These are phyloP conservation scores for Parelbella ahira DNA, from an alignment of 2,888 invertebrate species.

Conservation along the genomic window DNA sequence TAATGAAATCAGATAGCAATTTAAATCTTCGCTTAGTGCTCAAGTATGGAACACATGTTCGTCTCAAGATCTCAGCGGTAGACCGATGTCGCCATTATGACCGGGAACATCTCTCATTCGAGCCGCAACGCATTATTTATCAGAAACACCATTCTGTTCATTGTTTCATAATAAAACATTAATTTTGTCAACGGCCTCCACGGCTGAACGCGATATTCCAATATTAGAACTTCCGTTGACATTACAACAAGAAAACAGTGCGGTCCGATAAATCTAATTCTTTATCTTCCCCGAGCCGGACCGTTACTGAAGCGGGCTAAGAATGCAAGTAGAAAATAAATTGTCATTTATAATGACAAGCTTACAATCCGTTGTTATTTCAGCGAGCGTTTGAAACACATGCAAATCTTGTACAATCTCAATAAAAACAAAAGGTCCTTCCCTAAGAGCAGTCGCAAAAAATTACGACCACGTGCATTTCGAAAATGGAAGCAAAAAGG, in stretches of 20 bases:
- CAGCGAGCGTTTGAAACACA: slow-evolving; percentile 49
- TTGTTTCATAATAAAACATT: slow-evolving; percentile 79
- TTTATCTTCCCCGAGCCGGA: slow-evolving; percentile 33
- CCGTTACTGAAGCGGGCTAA: slow-evolving; percentile 28
- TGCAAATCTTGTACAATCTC: slow-evolving; percentile 59
- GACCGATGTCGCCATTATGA: slow-evolving; percentile 47
- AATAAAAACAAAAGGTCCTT: slow-evolving; percentile 65
- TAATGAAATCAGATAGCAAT: too few relatives aligned
- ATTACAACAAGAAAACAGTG: slow-evolving; percentile 44
- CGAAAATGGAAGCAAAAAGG: slow-evolving; percentile 69
- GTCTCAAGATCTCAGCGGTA: slow-evolving; percentile 42
- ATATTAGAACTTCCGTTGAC: slow-evolving; percentile 72
- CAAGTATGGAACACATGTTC: too few relatives aligned
- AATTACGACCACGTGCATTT: slow-evolving; percentile 70
- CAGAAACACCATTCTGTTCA: slow-evolving; percentile 65
- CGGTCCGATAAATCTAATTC: slow-evolving; percentile 45
- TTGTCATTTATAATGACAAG: slow-evolving; percentile 43
- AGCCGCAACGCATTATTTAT: slow-evolving; percentile 61
- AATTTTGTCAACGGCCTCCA: slow-evolving; percentile 72
- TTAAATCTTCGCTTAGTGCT: too few relatives aligned
- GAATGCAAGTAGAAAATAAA: slow-evolving; percentile 44
- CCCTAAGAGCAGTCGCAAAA: slow-evolving; percentile 50
- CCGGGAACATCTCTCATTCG: slow-evolving; percentile 57
- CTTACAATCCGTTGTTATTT: slow-evolving; percentile 34
- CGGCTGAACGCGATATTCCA: slow-evolving; percentile 57